Evolutionary conservation across 1,140 invertebrate genomes (phyloP).

Genomic region (Dendroctonus ponderosae): DNA sequence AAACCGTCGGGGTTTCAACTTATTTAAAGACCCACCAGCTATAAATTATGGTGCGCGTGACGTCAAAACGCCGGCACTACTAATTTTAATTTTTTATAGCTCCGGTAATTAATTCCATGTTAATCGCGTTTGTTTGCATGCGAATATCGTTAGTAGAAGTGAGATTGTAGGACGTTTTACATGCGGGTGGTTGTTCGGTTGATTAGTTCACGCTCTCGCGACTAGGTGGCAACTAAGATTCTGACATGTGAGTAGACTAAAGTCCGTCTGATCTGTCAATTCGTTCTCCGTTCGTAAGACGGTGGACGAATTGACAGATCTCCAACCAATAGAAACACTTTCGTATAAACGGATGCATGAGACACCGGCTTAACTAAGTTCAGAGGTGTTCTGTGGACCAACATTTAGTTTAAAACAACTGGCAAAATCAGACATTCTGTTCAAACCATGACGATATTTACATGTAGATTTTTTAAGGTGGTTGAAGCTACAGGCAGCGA

Average conservation of each 20-base stretch:
- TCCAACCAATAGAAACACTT: too few relatives aligned
- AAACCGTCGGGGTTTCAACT: slow-evolving; percentile 1
- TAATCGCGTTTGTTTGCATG: slow-evolving; percentile 12
- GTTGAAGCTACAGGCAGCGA: slow-evolving; percentile 74
- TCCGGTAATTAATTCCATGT: slow-evolving; percentile 20
- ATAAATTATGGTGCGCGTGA: slow-evolving; percentile 15
- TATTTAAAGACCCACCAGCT: slow-evolving; percentile 12
- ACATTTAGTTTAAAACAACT: too few relatives aligned
- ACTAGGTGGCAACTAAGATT: too few relatives aligned
- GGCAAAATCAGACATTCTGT: neutral
- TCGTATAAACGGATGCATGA: too few relatives aligned
- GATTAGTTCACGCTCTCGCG: neutral
- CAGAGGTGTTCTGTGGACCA: too few relatives aligned
- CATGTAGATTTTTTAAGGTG: slow-evolving; percentile 57
- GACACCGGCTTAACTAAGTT: too few relatives aligned
- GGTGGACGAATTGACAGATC: too few relatives aligned
- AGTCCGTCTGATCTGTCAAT: too few relatives aligned
- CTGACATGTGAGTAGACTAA: neutral
- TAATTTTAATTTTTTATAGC: slow-evolving; percentile 18
- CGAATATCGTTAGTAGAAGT: neutral
- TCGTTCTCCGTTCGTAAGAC: too few relatives aligned
- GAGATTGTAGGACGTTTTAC: too few relatives aligned
- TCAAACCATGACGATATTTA: neutral
- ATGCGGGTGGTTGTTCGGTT: neutral
- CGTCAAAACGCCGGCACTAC: slow-evolving; percentile 8